Evolutionary conservation across 2,888 invertebrate species (phyloP).

Genomic region (Pyrrhia umbra): DNA sequence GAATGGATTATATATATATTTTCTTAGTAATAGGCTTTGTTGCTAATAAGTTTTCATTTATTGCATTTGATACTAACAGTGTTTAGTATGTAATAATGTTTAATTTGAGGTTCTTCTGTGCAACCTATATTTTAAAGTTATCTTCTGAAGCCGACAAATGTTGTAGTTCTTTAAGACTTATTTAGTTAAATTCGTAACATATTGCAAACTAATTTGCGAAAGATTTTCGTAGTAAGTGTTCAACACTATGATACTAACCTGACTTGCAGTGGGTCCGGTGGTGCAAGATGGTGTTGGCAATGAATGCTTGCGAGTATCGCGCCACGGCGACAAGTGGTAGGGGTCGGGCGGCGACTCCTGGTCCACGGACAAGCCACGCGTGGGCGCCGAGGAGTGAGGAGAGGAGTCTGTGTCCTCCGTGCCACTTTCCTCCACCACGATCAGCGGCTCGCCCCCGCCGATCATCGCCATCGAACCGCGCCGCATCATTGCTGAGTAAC

Average conservation of each 20-base stretch:
- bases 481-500: constrained; percentile 90
- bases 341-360: constrained; percentile 95
- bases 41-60: too few species aligned
- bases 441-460: constrained; percentile 93
- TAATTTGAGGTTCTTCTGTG: too few species aligned
- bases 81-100: too few species aligned
- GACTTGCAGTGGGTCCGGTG: constrained; percentile 96
- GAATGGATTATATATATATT: constrained; percentile 14
- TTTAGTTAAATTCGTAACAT: too few species aligned
- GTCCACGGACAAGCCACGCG: constrained; percentile 92
- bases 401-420: constrained; percentile 92
- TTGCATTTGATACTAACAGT: too few species aligned
- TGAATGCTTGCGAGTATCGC: constrained; percentile 95
- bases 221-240: too few species aligned
- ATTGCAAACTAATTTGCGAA: too few species aligned
- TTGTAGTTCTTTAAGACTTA: too few species aligned
- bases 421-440: constrained; percentile 95
- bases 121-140: too few species aligned
- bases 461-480: constrained; percentile 92
- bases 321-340: constrained; percentile 95
- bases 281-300: constrained; percentile 96
- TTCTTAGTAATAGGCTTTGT: constrained; percentile 8
- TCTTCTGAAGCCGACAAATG: too few species aligned
- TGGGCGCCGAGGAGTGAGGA: constrained; percentile 88
- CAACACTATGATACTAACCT: constrained; percentile 92